A percentile compares a stretch with the other conserved stretches of the same genome.
These are phyloP conservation scores for Arrhopalites spinosus DNA, from an alignment of 2,888 invertebrate species.

Conservation along the genomic window DNA sequence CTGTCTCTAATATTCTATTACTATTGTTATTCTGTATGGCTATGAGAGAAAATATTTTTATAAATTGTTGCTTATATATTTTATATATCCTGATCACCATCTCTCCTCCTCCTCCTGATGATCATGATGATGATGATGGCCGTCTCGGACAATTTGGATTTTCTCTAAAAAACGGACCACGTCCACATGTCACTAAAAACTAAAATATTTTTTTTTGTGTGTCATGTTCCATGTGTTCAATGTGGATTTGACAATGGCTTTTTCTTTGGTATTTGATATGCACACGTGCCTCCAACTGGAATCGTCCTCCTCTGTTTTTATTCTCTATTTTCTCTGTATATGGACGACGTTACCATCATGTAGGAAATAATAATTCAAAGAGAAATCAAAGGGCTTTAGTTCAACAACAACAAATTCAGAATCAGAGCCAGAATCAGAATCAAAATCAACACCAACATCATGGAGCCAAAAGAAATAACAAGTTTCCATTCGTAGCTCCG, in stretches of 20 bases:
- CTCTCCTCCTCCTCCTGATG: not conserved
- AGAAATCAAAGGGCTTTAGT: slow-evolving; percentile 29
- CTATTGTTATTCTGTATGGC: not conserved
- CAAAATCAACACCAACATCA: not conserved
- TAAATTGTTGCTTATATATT: not conserved
- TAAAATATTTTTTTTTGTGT: not conserved
- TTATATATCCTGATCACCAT: not conserved
- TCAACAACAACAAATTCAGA: not conserved
- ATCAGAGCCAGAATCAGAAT: not conserved
- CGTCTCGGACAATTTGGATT: no score
- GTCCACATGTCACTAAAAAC: no score
- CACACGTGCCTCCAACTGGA: no score
- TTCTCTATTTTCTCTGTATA: not conserved
- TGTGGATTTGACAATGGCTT: not conserved
- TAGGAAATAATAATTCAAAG: slow-evolving; percentile 30
- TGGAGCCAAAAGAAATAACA: slow-evolving; percentile 21
- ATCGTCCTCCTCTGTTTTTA: no score
- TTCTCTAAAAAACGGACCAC: no score
- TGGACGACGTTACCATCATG: no score
- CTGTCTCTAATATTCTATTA: not conserved
- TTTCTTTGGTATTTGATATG: not conserved
- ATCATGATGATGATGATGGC: not conserved
- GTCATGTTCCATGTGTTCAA: not conserved
- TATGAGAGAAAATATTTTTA: not conserved
- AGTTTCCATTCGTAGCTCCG: slow-evolving; percentile 35